A percentile compares a stretch with the other conserved stretches of the same genome.
These are phyloP conservation scores for Scophthalmus maximus DNA, from an alignment of 2,113 vertebrate genomes.

Conservation along the genomic window DNA sequence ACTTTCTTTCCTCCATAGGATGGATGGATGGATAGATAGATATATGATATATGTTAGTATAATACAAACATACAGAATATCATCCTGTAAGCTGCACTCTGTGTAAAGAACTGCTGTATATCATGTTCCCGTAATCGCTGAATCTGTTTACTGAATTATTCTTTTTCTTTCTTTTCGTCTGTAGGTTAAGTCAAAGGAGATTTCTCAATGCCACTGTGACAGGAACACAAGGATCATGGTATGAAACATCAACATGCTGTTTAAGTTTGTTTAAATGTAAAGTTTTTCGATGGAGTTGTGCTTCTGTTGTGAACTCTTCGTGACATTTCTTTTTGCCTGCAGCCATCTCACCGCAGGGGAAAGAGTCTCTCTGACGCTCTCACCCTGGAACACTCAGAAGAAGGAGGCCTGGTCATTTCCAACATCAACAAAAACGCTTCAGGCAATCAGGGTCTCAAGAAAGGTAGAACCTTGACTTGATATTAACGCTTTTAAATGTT, in stretches of 20 bases:
- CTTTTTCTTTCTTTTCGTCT: conserved; percentile 8
- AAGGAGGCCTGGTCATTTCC: conserved; percentile 64
- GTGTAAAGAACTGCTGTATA: no score
- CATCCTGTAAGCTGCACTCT: no score
- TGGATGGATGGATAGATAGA: no score
- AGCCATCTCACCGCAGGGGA: conserved; percentile 68
- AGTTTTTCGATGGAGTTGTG: no score
- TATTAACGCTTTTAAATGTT: no score
- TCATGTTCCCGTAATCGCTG: no score
- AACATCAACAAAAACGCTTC: conserved; percentile 37
- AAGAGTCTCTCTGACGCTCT: conserved; percentile 77
- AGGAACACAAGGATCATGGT: conserved; percentile 58
- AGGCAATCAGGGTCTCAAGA: conserved; percentile 40
- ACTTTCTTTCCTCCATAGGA: no score
- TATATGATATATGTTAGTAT: no score
- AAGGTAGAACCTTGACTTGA: conserved; percentile 67
- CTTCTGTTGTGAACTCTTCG: neutral
- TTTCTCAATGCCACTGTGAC: conserved; percentile 13
- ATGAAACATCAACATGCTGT: neutral
- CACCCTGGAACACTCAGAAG: conserved; percentile 70
- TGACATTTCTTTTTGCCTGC: conserved; percentile 15
- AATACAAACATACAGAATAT: no score
- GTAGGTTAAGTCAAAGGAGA: conserved; percentile 31
- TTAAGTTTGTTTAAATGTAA: no score
- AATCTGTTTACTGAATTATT: neutral